Evolutionary conservation across 2,113 vertebrate genomes (phyloP).

Genomic region (Hippocampus barbouri): DNA sequence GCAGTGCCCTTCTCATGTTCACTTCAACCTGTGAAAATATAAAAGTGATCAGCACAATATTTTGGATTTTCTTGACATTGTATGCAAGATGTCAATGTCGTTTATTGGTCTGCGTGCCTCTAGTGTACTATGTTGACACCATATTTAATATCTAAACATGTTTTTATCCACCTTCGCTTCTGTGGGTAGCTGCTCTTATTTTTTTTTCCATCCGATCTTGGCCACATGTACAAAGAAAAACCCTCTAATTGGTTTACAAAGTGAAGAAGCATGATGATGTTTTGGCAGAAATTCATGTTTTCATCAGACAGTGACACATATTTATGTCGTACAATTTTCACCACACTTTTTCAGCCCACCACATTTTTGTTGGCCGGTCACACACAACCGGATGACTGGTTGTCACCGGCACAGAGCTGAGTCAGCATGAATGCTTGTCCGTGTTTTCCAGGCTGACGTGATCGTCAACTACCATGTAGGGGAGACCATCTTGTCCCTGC

Average conservation of each 20-base stretch:
- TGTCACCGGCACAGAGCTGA: not conserved
- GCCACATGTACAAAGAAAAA: not conserved
- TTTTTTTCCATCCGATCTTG: not conserved
- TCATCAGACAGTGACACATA: conserved; percentile 1
- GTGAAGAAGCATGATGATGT: not conserved
- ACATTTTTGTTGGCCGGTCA: not conserved
- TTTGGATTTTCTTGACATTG: no score
- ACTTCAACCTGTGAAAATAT: no score
- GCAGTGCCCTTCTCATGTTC: no score
- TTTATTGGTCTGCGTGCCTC: no score
- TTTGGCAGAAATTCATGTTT: not conserved
- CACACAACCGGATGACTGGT: not conserved
- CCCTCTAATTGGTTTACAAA: not conserved
- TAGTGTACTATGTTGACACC: no score
- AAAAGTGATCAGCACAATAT: no score
- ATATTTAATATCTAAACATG: no score
- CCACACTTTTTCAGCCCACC: not conserved
- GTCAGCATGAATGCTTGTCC: not conserved
- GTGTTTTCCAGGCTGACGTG: conserved; percentile 83
- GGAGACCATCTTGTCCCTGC: conserved; percentile 90
- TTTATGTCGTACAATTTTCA: not conserved
- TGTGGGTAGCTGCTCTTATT: not conserved
- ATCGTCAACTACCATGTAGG: conserved; percentile 96
- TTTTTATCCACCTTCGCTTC: not conserved
- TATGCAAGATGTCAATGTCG: no score